These are phyloP conservation scores for Isotomurus palustris DNA, from an alignment of 2,888 invertebrate species.

Conservation along the genomic window DNA sequence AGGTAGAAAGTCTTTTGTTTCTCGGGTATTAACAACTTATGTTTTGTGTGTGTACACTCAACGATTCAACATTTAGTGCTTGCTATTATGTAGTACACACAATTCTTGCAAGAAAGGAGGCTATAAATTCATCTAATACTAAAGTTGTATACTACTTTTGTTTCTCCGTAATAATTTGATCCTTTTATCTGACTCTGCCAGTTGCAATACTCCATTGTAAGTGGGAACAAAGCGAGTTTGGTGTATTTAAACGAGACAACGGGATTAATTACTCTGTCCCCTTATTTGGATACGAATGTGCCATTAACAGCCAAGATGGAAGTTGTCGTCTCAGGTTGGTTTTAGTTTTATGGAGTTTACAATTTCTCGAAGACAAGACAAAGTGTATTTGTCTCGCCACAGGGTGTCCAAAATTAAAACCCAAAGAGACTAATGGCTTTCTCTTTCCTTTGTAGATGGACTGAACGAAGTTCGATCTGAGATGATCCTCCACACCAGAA, in stretches of 20 bases:
- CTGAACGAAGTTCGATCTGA: constrained; percentile 88
- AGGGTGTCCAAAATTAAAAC: constrained; percentile 5
- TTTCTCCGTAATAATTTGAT: not conserved
- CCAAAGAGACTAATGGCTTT: constrained; percentile 9
- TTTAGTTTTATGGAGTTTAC: not conserved
- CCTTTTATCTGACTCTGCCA: constrained; percentile 48
- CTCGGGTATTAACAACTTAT: too few species aligned
- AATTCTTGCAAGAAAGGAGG: too few species aligned
- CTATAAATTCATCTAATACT: too few species aligned
- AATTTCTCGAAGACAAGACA: too few species aligned
- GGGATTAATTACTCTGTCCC: constrained; percentile 80
- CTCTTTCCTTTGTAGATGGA: constrained; percentile 63
- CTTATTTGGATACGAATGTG: constrained; percentile 91
- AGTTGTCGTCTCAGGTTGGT: constrained; percentile 74
- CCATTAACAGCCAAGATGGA: constrained; percentile 90
- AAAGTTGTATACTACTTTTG: not conserved
- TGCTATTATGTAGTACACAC: too few species aligned
- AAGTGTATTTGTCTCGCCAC: not conserved
- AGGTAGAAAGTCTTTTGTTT: too few species aligned
- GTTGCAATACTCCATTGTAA: constrained; percentile 74
- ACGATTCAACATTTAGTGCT: too few species aligned
- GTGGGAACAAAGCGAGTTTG: constrained; percentile 89
- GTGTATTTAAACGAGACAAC: constrained; percentile 75
- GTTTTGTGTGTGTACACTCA: too few species aligned
- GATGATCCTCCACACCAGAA: constrained; percentile 65